Conservation (phyloP, 2,888 invertebrate species). For the Lycophotia porphyrea region DNA sequence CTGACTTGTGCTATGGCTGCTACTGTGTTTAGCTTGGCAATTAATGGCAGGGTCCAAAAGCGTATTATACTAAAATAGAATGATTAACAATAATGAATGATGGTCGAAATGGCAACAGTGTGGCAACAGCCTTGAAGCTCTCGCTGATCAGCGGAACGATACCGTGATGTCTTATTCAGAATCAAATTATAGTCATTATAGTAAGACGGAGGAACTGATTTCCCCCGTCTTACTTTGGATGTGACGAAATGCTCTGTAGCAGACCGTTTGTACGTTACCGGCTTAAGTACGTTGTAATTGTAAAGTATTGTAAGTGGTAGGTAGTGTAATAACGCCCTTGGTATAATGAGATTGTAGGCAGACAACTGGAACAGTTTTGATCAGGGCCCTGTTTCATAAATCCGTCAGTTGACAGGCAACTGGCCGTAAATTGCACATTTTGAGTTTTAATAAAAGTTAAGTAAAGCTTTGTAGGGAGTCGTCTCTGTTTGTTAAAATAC, state of each 20-base stretch:
- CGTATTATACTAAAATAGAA: neutral
- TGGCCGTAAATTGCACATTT: neutral
- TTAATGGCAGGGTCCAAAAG: neutral
- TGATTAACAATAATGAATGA: slow-evolving; percentile 15
- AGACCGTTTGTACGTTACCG: neutral
- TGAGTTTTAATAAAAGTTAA: neutral
- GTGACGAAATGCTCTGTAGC: slow-evolving; percentile 32
- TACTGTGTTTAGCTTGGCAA: neutral
- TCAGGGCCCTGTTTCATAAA: neutral
- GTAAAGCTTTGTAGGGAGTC: neutral
- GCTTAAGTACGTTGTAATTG: slow-evolving; percentile 28
- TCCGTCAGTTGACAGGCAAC: neutral
- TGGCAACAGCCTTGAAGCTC: slow-evolving; percentile 31
- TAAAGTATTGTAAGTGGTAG: slow-evolving; percentile 32
- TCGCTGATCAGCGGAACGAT: slow-evolving; percentile 16
- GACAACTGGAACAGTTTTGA: neutral
- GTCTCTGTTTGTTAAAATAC: neutral
- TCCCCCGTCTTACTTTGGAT: slow-evolving; percentile 14
- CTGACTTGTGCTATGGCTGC: neutral
- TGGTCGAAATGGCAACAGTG: neutral
- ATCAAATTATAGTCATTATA: slow-evolving; percentile 56
- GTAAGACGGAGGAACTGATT: slow-evolving; percentile 5
- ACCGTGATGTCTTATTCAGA: slow-evolving; percentile 47
- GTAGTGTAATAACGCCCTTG: slow-evolving; percentile 16
- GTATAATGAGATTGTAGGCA: neutral